Evolutionary conservation across 2,888 invertebrate species (phyloP).

Genomic region (Scaptomyza flava): DNA sequence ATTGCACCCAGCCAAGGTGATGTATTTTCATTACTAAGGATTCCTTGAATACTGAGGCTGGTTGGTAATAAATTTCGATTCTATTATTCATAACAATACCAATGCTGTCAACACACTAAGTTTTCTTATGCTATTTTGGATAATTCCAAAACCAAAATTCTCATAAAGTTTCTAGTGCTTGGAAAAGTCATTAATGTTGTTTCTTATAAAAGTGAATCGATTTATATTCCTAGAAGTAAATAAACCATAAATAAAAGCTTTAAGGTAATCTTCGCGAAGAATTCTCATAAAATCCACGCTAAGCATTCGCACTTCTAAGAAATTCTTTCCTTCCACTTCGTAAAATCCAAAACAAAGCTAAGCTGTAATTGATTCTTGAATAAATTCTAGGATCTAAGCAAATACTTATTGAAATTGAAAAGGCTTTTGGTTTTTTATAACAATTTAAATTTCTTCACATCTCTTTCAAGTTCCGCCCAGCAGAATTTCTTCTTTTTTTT

Average conservation of each 20-base stretch:
- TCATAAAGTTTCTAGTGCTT: not conserved
- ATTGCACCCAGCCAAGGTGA: slow-evolving; percentile 21
- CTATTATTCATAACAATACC: slow-evolving; percentile 28
- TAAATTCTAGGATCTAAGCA: slow-evolving; percentile 1
- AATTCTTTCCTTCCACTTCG: not conserved
- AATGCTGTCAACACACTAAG: not conserved
- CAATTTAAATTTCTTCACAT: slow-evolving; percentile 3
- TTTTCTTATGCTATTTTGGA: not conserved
- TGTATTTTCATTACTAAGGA: slow-evolving; percentile 12
- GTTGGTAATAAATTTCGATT: slow-evolving; percentile 30
- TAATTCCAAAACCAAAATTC: not conserved
- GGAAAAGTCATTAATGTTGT: not conserved
- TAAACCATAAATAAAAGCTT: not conserved
- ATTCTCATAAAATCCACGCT: not conserved
- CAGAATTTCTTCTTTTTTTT: not conserved
- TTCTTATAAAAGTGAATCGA: not conserved
- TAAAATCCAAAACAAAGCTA: not conserved
- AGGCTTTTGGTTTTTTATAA: not conserved
- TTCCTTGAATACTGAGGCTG: not conserved
- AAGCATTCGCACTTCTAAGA: not conserved
- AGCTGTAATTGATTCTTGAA: slow-evolving; percentile 4
- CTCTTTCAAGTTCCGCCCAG: slow-evolving; percentile 2
- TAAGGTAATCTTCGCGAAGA: not conserved
- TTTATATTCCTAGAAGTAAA: not conserved
- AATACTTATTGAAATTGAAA: slow-evolving; percentile 1